phyloP scores from a whole-genome alignment of 2,888 invertebrate genomes.

The Metopia argyrocephala region DNA sequence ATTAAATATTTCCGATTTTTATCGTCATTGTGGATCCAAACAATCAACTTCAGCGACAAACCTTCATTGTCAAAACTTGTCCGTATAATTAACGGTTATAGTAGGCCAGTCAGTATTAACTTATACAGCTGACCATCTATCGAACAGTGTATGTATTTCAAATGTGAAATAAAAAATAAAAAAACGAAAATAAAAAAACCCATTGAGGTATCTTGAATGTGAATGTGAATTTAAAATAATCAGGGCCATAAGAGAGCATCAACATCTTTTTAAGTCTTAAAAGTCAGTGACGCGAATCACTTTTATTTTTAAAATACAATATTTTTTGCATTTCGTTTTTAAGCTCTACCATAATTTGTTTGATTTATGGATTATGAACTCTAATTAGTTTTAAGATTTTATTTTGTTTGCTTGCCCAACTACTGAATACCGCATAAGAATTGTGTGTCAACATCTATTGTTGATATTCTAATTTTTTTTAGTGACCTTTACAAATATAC shows the following conservation, averaged over 20 bases:
- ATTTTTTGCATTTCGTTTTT: no score
- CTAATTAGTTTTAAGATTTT: neutral
- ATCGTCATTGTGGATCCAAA: neutral
- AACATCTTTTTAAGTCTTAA: neutral
- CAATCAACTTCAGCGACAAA: neutral
- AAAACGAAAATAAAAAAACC: neutral
- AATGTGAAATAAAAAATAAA: neutral
- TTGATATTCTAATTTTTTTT: neutral
- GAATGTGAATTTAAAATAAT: slow-evolving; percentile 2
- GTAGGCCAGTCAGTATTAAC: neutral
- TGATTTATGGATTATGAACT: slow-evolving; percentile 6
- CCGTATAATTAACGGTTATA: neutral
- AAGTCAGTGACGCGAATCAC: slow-evolving; percentile 11
- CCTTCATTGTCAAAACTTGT: slow-evolving; percentile 6
- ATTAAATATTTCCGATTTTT: slow-evolving; percentile 35
- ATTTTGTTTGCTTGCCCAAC: neutral
- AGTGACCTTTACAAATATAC: neutral
- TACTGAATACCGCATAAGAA: neutral
- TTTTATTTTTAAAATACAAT: neutral
- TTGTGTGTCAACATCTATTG: neutral
- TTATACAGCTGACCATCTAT: neutral
- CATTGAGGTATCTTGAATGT: slow-evolving; percentile 13
- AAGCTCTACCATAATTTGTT: neutral
- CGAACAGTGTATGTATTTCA: neutral
- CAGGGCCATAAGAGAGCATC: slow-evolving; percentile 17